Conservation (phyloP, 2,797 vertebrate genomes). For the Rhinophrynus dorsalis region DNA sequence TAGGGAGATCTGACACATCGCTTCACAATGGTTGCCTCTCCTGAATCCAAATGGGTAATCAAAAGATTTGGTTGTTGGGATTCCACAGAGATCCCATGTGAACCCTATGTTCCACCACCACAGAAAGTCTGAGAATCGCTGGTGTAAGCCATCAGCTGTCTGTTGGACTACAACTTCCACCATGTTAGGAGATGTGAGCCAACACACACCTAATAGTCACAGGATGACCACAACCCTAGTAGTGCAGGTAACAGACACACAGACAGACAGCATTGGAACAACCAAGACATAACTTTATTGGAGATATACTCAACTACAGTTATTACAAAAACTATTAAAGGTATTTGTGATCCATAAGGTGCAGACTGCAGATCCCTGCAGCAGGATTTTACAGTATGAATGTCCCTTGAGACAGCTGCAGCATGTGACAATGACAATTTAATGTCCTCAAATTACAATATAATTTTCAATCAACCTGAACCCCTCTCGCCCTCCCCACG, state of each 20-base stretch:
- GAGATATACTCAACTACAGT: constrained; percentile 94
- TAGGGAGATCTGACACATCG: too few species aligned
- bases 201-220: too few species aligned
- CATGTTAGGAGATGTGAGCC: too few species aligned
- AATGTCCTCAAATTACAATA: constrained; percentile 67
- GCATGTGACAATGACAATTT: constrained; percentile 70
- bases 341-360: constrained; percentile 90
- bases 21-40: too few species aligned
- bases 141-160: too few species aligned
- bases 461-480: constrained; percentile 72
- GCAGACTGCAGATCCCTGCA: constrained; percentile 86
- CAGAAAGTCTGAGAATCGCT: too few species aligned
- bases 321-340: constrained; percentile 79
- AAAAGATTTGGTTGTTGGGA: too few species aligned
- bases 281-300: constrained; percentile 96
- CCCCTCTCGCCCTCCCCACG: constrained; percentile 57
- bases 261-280: constrained; percentile 46
- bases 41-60: too few species aligned
- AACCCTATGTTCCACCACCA: too few species aligned
- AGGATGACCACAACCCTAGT: too few species aligned
- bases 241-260: neutral
- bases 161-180: too few species aligned
- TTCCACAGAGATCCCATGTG: too few species aligned
- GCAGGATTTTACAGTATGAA: constrained; percentile 76
- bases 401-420: constrained; percentile 74